Base-by-base conservation (phyloP, 2,113 vertebrate genomes). In the Dromas ardeola region DNA sequence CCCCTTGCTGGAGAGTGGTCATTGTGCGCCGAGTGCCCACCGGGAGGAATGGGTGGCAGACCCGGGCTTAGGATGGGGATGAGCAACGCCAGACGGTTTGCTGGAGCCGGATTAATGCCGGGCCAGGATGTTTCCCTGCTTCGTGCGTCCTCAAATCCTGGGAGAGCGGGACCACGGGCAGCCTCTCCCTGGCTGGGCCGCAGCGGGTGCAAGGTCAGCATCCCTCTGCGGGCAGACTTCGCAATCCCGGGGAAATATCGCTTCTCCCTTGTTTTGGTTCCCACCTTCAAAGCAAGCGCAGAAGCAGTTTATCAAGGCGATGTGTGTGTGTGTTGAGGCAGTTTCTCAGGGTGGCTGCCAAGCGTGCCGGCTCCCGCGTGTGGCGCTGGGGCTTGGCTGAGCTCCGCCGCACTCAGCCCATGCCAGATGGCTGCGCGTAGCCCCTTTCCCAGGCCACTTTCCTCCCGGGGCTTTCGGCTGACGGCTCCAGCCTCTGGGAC, bases 381-480 rank as follows among this genome's bases (percentile, higher is more conserved):
- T 36, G 25, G 61, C 5, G 3, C 81, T 45, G 2, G 3, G 66
- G 63, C 34, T 86, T 86, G 63, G 81, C 76, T n/a, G 14, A 13
- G 65, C 74, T 66, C 59, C 0, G 6, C 1, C 1, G 0, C 1
- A 2, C 66, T 84, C 0, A 0, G 42, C 45, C 2, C 1, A 43
- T 7, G 74, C 73, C 90, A 79, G 85, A 50, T 0, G 3, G 45
- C 42, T 17, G 15, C 11, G 2, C 1, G 9, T 25, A 94, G 83
- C 72, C 80, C 53, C n/a, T 76, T 96, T 96, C 96, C 95, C 94
- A 97, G 91, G 94, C 78, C 2, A 1, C 16, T 15, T 88, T 27
- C 72, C 88, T 84, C 83, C 58, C 15, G 77, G 90, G 93, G 83
- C 76, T 79, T 29, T 2, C 0, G 0, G 56, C 66, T 82, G 40